These are phyloP conservation scores for Gallinago nigripennis DNA, from an alignment of 2,797 vertebrate genomes.

Conservation along the genomic window DNA sequence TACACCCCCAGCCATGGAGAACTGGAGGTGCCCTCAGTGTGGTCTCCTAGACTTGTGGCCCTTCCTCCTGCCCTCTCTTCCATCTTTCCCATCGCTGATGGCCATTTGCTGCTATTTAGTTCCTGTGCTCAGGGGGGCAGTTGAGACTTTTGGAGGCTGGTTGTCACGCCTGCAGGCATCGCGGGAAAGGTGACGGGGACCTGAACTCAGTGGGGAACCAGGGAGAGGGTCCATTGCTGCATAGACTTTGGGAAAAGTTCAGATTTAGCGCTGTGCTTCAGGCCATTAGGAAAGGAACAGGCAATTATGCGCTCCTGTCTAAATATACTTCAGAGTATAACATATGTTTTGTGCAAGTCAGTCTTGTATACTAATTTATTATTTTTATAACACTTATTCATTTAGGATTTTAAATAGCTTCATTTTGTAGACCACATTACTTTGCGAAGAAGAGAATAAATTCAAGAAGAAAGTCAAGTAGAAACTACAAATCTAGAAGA, in stretches of 20 bases:
- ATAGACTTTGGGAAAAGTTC: not conserved
- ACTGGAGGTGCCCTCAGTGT: fast-evolving
- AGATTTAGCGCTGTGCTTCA: constrained; percentile 16
- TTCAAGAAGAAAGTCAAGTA: constrained; percentile 30
- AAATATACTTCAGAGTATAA: constrained; percentile 40
- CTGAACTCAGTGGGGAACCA: not conserved
- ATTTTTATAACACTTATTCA: constrained; percentile 66
- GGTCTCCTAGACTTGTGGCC: not conserved
- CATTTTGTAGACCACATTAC: not conserved
- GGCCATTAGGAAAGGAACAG: constrained; percentile 56
- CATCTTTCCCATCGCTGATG: fast-evolving
- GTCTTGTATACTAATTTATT: constrained; percentile 58
- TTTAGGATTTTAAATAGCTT: constrained; percentile 65
- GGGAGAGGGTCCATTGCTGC: not conserved
- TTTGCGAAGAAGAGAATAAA: constrained; percentile 38
- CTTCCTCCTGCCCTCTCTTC: not conserved
- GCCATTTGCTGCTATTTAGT: not conserved
- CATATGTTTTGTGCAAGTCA: constrained; percentile 56
- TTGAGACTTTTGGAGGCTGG: not conserved
- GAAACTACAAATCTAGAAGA: constrained; percentile 36
- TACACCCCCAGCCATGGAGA: fast-evolving
- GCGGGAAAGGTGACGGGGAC: not conserved
- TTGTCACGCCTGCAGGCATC: not conserved
- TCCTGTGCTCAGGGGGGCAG: not conserved
- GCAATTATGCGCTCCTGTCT: constrained; percentile 9